A percentile compares a stretch with the other conserved stretches of the same genome.
Evolutionary conservation across 2,113 vertebrate species (phyloP).

Genomic region (Psophia crepitans): DNA sequence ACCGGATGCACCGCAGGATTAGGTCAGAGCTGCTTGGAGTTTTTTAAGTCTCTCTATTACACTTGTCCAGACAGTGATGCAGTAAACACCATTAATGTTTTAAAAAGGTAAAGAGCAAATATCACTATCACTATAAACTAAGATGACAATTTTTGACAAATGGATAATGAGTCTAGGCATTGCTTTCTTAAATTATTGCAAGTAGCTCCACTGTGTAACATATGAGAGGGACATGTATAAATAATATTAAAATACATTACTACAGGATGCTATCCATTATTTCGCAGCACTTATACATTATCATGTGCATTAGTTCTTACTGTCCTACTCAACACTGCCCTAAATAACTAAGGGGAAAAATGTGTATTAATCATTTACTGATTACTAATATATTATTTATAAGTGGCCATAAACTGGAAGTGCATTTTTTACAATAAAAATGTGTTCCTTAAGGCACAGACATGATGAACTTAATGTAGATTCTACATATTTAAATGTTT

Average conservation of each 20-base stretch:
- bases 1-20: background rate
- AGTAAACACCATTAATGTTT: constrained; percentile 51
- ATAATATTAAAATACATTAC: constrained; percentile 65
- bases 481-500: background rate
- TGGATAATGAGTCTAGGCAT: background rate
- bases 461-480: background rate
- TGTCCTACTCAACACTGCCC: constrained; percentile 51
- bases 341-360: constrained; percentile 61
- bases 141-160: constrained; percentile 27
- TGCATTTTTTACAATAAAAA: constrained; percentile 2
- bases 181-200: background rate
- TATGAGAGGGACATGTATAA: constrained; percentile 50
- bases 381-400: constrained; percentile 72
- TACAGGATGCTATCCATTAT: constrained; percentile 60
- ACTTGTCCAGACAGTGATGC: background rate
- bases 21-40: background rate
- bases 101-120: constrained; percentile 26
- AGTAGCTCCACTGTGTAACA: background rate
- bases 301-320: constrained; percentile 54
- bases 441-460: constrained; percentile 8
- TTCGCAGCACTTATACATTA: constrained; percentile 26
- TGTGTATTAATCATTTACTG: constrained; percentile 71
- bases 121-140: background rate
- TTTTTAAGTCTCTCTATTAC: background rate
- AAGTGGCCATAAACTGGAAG: constrained; percentile 13